Evolutionary conservation across 2,888 invertebrate species (phyloP), one percentile per base, ranked within the genome.

Genomic region (Scaptomyza parva): DNA sequence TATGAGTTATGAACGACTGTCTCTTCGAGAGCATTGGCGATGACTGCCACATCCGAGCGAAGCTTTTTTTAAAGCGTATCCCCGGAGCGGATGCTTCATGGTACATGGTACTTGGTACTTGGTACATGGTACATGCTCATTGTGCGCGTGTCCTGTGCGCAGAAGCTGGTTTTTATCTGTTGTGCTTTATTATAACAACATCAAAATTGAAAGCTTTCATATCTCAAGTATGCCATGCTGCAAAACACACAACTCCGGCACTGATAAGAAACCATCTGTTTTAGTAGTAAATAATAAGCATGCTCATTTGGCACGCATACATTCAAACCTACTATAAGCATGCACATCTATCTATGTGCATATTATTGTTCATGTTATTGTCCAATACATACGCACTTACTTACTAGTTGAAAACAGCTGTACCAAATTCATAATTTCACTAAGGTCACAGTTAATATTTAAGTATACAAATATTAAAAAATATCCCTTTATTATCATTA

Each of bases 11-110:
- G 59, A 59, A 61, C 60, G 77, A 81, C 86, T 70, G 71, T 60
- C 65, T 71, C 74, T 62, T 54, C 73, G 62, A 84, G 77, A 72
- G 66, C 76, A 62, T 78, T 78, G 64, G 75, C 65, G 73, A 76
- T 70, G 86, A 86, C 88, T 86, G 78, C 52, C 70, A 66, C 48
- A 26, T 43, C 26, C 52, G 24, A 43, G 33, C 53, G 60, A 48
- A 58, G 65, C 75, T 77, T 77, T 70, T 28, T 76, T 43, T 26
- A 26, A 50, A 53, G 57, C 59, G 57, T 47, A 62, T 59, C 59
- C 69, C 59, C 35, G 58, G 70, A 78, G 78, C 77, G 62, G 62
- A 76, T 57, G 64, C 37, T 39, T 26, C 17, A 39, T 37, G 44
- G n/a, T 47, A 43, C 26, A 11, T 30, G 28, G 45, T 45, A 48